A percentile compares a stretch with the other conserved stretches of the same genome.
Conservation (phyloP, 2,888 invertebrate genomes). For the Plebejus argus region DNA sequence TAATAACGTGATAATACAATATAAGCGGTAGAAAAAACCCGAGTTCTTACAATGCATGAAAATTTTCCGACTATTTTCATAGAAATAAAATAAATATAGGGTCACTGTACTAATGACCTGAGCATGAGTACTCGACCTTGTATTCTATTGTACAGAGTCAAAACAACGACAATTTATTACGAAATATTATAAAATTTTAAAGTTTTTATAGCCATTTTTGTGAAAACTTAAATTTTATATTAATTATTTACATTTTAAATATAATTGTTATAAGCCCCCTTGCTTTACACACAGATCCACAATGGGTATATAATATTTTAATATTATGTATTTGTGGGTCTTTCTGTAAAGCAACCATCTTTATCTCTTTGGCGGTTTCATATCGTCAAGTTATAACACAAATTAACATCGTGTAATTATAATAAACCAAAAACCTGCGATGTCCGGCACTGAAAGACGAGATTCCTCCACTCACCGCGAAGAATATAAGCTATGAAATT, state of each 20-base stretch:
- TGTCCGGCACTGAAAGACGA: too few species aligned
- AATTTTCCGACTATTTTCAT: slow-evolving; percentile 27
- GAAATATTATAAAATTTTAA: neutral
- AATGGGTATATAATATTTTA: too few species aligned
- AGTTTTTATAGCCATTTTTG: neutral
- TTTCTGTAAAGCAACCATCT: too few species aligned
- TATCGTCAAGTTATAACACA: too few species aligned
- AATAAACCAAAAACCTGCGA: too few species aligned
- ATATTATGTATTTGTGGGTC: too few species aligned
- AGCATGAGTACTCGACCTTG: neutral
- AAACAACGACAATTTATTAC: neutral
- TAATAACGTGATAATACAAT: neutral
- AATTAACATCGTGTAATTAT: too few species aligned
- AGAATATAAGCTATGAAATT: too few species aligned
- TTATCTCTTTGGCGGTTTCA: too few species aligned
- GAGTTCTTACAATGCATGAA: neutral
- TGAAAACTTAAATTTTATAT: neutral
- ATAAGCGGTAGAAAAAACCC: neutral
- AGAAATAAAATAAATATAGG: slow-evolving; percentile 8
- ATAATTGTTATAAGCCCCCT: too few species aligned
- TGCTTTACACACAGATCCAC: too few species aligned
- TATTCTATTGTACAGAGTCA: neutral
- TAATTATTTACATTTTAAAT: neutral
- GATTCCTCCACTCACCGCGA: too few species aligned
- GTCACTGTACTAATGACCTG: neutral